Conservation (phyloP, 1,140 invertebrate genomes). For the Melanaphis sacchari region DNA sequence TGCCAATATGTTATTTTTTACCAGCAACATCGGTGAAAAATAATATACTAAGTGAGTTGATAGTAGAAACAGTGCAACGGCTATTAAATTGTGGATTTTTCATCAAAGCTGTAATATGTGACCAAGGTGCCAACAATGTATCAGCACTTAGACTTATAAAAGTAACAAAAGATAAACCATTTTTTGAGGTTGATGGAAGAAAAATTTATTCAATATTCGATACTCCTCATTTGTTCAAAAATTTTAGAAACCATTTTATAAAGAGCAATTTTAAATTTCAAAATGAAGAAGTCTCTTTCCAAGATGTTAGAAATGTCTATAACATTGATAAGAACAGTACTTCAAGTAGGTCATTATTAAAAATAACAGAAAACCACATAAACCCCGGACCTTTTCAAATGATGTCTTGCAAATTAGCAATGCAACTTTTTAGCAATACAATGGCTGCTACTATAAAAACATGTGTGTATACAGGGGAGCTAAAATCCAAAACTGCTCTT, state of each 20-base stretch:
- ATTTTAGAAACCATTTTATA: not conserved
- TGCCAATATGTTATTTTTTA: conserved; percentile 4
- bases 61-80: not conserved
- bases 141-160: not conserved
- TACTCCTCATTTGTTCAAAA: not conserved
- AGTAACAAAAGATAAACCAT: not conserved
- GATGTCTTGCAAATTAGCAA: not conserved
- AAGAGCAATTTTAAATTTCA: not conserved
- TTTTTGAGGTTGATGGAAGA: not conserved
- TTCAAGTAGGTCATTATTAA: not conserved
- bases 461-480: not conserved
- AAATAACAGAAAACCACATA: not conserved
- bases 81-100: not conserved
- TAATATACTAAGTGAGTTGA: not conserved
- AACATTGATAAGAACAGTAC: not conserved
- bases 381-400: not conserved
- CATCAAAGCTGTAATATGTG: not conserved
- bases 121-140: not conserved
- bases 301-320: not conserved
- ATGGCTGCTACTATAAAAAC: not conserved
- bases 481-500: not conserved
- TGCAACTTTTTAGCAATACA: not conserved
- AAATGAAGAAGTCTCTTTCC: not conserved
- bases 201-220: not conserved
- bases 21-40: not conserved